Evolutionary conservation across 1,140 invertebrate species (phyloP).

Genomic region (Drosophila paulistorum): DNA sequence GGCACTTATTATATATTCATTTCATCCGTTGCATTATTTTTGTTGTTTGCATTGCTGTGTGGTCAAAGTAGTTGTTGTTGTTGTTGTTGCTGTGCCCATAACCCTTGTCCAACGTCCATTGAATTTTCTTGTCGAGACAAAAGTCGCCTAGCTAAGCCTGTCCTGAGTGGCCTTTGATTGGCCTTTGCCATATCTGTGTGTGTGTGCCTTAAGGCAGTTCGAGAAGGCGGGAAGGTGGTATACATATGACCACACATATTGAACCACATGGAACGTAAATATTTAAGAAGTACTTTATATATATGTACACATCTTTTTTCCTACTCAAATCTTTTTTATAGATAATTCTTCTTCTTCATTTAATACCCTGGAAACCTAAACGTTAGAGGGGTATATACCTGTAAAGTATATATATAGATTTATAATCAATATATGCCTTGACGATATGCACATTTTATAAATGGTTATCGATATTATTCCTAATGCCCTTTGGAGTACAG

Average conservation of each 20-base stretch:
- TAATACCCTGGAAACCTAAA: background rate
- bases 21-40: constrained; percentile 4
- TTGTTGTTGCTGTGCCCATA: background rate
- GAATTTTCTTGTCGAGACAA: constrained; percentile 40
- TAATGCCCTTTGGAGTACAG: too few relatives aligned
- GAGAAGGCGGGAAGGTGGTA: background rate
- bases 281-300: constrained; percentile 77
- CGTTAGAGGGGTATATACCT: too few relatives aligned
- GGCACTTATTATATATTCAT: constrained; percentile 10
- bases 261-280: constrained; percentile 71
- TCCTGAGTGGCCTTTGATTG: constrained; percentile 58
- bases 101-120: constrained; percentile 24
- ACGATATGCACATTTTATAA: too few relatives aligned
- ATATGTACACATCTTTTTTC: constrained; percentile 35
- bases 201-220: constrained; percentile 40
- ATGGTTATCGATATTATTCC: too few relatives aligned
- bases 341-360: constrained; percentile 28
- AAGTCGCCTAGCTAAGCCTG: constrained; percentile 51
- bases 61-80: background rate
- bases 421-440: too few relatives aligned
- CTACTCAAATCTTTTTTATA: constrained; percentile 53
- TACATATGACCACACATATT: constrained; percentile 55
- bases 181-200: constrained; percentile 17
- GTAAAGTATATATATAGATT: too few relatives aligned
- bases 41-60: constrained; percentile 3